Evolutionary conservation across 2,113 vertebrate species (phyloP).

Genomic region (Axis porcinus): DNA sequence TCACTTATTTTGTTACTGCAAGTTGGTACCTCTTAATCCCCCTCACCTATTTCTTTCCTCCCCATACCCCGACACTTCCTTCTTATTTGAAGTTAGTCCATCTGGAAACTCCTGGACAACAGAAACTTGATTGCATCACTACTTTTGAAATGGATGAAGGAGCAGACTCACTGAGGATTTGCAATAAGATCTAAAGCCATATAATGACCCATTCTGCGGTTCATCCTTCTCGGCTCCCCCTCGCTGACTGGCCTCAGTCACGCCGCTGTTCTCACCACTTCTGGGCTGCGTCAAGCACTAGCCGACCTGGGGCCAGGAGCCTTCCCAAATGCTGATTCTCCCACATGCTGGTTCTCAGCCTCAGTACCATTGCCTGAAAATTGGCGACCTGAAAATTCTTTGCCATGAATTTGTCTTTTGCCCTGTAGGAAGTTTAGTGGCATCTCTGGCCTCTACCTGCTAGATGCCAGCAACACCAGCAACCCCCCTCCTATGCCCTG

Average conservation of each 20-base stretch:
- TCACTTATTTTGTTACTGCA: not conserved
- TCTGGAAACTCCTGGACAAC: not conserved
- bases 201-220: not conserved
- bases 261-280: not conserved
- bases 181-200: not conserved
- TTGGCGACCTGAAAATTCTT: not conserved
- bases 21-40: not conserved
- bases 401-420: not conserved
- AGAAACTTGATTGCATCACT: not conserved
- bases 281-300: not conserved
- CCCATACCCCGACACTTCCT: not conserved
- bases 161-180: not conserved
- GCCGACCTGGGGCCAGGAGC: not conserved
- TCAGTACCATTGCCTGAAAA: not conserved
- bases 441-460: not conserved
- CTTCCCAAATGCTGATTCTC: not conserved
- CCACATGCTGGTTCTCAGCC: not conserved
- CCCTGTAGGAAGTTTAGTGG: no score
- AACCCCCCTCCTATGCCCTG: fast-evolving
- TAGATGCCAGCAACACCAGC: not conserved
- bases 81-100: not conserved
- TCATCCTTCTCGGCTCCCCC: not conserved
- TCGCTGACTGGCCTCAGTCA: not conserved
- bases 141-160: not conserved
- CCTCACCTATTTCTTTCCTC: not conserved